phyloP scores from a whole-genome alignment of 2,797 vertebrate species.

The Enteromius unitaeniatus region DNA sequence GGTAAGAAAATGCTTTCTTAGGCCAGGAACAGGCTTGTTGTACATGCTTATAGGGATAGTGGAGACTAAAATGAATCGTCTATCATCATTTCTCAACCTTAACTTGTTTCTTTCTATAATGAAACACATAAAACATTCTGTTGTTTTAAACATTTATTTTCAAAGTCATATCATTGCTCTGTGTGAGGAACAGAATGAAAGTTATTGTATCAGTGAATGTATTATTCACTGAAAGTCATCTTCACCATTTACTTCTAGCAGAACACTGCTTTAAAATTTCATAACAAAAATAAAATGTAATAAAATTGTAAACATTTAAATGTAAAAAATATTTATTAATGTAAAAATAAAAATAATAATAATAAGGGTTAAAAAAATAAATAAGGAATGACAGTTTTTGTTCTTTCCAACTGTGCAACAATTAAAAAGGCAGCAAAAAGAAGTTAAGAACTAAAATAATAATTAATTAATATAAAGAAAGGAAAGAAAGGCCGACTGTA shows the following conservation, averaged over 20 bases:
- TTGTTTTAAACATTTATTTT: background rate
- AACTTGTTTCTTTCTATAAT: background rate
- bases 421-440: background rate
- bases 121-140: background rate
- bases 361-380: background rate
- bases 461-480: background rate
- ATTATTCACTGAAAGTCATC: background rate
- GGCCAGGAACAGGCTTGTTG: background rate
- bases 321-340: background rate
- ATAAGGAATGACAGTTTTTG: background rate
- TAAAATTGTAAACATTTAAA: background rate
- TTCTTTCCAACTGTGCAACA: background rate
- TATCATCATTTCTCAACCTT: background rate
- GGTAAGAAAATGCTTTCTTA: conserved; percentile 34
- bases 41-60: background rate
- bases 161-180: background rate
- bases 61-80: background rate
- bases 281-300: background rate
- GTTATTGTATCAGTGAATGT: too few species aligned
- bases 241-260: background rate
- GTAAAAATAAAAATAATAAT: background rate
- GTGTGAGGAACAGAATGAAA: background rate
- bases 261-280: background rate
- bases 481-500: background rate
- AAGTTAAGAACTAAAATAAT: background rate